Evolutionary conservation across 2,888 invertebrate species (phyloP), one percentile per base, ranked within the genome.

Genomic region (Lepidochrysops patricia): DNA sequence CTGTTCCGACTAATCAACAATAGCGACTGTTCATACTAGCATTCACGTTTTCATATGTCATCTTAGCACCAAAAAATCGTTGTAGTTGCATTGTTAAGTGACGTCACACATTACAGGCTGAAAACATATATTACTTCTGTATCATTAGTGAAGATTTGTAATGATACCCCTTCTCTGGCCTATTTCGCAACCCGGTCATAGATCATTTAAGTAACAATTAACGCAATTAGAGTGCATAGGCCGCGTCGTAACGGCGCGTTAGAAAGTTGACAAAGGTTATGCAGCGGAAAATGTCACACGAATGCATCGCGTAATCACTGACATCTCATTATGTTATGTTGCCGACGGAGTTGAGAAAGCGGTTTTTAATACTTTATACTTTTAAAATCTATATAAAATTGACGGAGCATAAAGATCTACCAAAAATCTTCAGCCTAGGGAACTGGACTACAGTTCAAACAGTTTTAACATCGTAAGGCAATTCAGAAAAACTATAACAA

Each of bases 221-320:
- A 54, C 57, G 57, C 62, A 54, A 62, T 62, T 60, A 35, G 57
- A 60, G 57, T 54, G 56, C 54, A 23, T 27, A 32, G 62, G 57
- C 62, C 60, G 62, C 57, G 48, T 58, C 57, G 35, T 58, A 27
- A 62, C 37, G 25, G 32, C 15, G 13, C 13, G 12, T 9, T 54
- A 54, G 54, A 54, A 54, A 54, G 29, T 54, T 6, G 50, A 52
- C 29, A 12, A 19, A 32, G 29, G 15, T 32, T 19, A 12, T 29
- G 43, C 43, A 43, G 37, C 37, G 37, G 43, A 12, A 43, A 43
- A 19, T 43, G 43, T 43, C 43, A 43, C 43, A 43, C 23, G 9
- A 6, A 29, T 2, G 43, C 43, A 43, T 43, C 43, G 43, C 43
- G 43, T 23, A 19, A 43, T 23, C 29, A 29, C 29, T 9, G 29